Percentiles rank a stretch among this genome's conserved stretches.
Conservation (phyloP, 2,888 invertebrate genomes). For the Dromius quadrimaculatus region DNA sequence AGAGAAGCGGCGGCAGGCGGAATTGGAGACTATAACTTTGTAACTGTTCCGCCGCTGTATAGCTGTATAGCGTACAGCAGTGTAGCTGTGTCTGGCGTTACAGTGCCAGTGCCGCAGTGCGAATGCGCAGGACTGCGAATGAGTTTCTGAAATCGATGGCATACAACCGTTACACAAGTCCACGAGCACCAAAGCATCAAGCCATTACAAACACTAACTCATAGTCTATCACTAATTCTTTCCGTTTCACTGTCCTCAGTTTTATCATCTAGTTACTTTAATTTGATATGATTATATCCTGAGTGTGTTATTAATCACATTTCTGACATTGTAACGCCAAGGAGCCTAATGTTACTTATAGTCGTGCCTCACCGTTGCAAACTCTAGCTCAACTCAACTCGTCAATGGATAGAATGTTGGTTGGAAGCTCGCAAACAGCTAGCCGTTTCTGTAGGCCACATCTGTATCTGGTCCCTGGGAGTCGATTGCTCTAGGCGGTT, state of each 20-base stretch:
- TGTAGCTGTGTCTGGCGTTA: background rate
- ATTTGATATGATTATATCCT: too few relatives aligned
- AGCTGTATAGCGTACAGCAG: too few relatives aligned
- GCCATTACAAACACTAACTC: too few relatives aligned
- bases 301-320: too few relatives aligned
- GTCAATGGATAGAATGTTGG: conserved; percentile 60
- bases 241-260: too few relatives aligned
- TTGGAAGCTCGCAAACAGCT: conserved; percentile 71
- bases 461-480: conserved; percentile 66
- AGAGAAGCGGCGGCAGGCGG: conserved; percentile 20
- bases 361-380: too few relatives aligned
- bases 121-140: conserved; percentile 31
- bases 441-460: conserved; percentile 79
- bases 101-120: conserved; percentile 9
- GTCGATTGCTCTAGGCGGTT: conserved; percentile 60
- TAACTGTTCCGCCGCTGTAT: background rate
- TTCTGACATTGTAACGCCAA: too few relatives aligned
- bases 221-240: background rate
- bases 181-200: too few relatives aligned
- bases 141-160: conserved; percentile 27
- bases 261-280: too few relatives aligned
- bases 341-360: too few relatives aligned
- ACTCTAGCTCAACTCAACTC: too few relatives aligned
- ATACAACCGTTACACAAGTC: too few relatives aligned
- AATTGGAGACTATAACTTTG: background rate